Evolutionary conservation across 2,888 invertebrate genomes (phyloP).

Genomic region (Epiblema foenella): DNA sequence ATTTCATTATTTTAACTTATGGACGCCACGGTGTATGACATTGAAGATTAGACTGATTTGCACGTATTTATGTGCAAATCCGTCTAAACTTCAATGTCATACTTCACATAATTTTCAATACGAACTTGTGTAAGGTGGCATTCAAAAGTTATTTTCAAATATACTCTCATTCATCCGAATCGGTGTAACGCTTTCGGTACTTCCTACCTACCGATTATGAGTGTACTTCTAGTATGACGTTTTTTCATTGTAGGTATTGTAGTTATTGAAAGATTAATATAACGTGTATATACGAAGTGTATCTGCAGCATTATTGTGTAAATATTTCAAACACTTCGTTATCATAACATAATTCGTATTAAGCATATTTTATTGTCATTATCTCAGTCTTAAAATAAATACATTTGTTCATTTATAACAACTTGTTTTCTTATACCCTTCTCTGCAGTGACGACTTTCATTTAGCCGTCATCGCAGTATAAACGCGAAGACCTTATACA

Average conservation of each 20-base stretch:
- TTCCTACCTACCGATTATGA: not conserved
- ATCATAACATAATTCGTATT: slow-evolving; percentile 13
- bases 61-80: too few relatives aligned
- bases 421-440: slow-evolving; percentile 7
- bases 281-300: not conserved
- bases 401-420: slow-evolving; percentile 40
- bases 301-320: slow-evolving; percentile 18
- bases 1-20: not conserved
- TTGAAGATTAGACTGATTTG: not conserved
- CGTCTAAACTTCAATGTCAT: too few relatives aligned
- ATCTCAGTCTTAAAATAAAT: slow-evolving; percentile 51
- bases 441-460: too few relatives aligned
- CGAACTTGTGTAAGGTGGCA: not conserved
- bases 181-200: not conserved
- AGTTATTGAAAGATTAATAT: slow-evolving; percentile 10
- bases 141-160: not conserved
- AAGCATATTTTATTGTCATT: slow-evolving; percentile 47
- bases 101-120: too few relatives aligned
- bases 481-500: too few relatives aligned
- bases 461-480: too few relatives aligned
- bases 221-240: slow-evolving; percentile 3
- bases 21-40: not conserved
- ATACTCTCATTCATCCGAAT: slow-evolving; percentile 9
- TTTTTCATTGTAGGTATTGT: slow-evolving; percentile 21
- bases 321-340: slow-evolving; percentile 32